These are phyloP conservation scores for Petrolisthes cinctipes DNA, from an alignment of 2,888 invertebrate species.

Conservation along the genomic window DNA sequence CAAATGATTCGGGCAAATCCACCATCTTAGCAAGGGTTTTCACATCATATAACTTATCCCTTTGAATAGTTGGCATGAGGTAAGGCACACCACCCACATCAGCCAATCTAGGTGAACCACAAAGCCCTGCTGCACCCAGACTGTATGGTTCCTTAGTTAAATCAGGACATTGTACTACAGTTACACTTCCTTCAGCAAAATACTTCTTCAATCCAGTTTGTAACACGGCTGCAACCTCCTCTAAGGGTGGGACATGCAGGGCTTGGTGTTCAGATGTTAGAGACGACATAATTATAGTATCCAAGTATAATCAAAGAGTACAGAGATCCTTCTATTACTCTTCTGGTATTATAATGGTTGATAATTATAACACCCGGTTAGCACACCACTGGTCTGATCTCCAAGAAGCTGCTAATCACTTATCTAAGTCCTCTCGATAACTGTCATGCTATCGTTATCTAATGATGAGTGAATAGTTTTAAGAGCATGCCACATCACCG, in stretches of 20 bases:
- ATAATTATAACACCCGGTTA: too few relatives aligned
- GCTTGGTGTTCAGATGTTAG: conserved; percentile 35
- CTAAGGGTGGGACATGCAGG: conserved; percentile 51
- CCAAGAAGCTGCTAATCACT: too few relatives aligned
- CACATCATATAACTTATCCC: conserved; percentile 68
- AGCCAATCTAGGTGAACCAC: conserved; percentile 67
- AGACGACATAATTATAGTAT: conserved; percentile 13
- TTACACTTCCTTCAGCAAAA: conserved; percentile 80
- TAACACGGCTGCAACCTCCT: conserved; percentile 75
- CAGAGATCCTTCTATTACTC: background rate
- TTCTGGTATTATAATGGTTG: background rate
- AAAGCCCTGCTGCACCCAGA: conserved; percentile 74
- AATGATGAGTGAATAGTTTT: too few relatives aligned
- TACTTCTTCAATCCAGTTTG: conserved; percentile 77
- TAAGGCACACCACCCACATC: conserved; percentile 71
- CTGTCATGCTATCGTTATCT: too few relatives aligned
- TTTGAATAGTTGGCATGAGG: conserved; percentile 69
- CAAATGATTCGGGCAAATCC: conserved; percentile 73
- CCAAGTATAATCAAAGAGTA: background rate
- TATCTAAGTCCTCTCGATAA: too few relatives aligned
- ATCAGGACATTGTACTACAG: conserved; percentile 88
- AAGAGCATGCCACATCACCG: too few relatives aligned
- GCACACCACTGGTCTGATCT: too few relatives aligned
- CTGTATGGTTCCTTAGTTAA: conserved; percentile 83
- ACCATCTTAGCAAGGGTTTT: conserved; percentile 47